phyloP scores from a whole-genome alignment of 2,113 vertebrate genomes.

The Oxyura jamaicensis region DNA sequence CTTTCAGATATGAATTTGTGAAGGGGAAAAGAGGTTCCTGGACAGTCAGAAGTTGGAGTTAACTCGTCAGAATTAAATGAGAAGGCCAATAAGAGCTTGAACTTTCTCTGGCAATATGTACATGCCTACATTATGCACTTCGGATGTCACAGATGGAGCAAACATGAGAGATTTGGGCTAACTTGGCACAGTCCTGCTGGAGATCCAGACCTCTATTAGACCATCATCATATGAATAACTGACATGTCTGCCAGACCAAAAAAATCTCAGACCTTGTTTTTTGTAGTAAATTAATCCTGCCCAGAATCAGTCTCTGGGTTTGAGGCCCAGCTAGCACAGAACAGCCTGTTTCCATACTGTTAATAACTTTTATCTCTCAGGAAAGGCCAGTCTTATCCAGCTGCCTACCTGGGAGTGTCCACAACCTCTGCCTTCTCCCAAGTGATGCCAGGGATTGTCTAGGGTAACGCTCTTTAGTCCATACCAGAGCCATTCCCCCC shows the following conservation, averaged over 20 bases:
- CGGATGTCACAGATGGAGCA: not conserved
- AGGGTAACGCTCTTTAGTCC: not conserved
- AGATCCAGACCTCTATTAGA: not conserved
- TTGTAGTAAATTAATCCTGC: not conserved
- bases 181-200: not conserved
- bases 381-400: not conserved
- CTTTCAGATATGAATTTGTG: not conserved
- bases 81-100: not conserved
- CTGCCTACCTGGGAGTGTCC: not conserved
- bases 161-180: not conserved
- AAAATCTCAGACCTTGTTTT: not conserved
- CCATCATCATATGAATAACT: not conserved
- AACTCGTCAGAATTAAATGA: not conserved
- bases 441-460: not conserved
- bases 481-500: not conserved
- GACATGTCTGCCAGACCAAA: not conserved
- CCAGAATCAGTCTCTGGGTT: not conserved
- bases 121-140: fast-evolving
- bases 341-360: not conserved
- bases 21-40: not conserved
- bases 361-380: not conserved
- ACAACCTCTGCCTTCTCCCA: not conserved
- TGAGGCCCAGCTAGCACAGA: not conserved
- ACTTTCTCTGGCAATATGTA: not conserved
- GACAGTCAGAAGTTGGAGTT: not conserved